Evolutionary conservation across 2,888 invertebrate genomes (phyloP), one percentile per base, ranked within the genome.

Genomic region (Caenorhabditis angaria): DNA sequence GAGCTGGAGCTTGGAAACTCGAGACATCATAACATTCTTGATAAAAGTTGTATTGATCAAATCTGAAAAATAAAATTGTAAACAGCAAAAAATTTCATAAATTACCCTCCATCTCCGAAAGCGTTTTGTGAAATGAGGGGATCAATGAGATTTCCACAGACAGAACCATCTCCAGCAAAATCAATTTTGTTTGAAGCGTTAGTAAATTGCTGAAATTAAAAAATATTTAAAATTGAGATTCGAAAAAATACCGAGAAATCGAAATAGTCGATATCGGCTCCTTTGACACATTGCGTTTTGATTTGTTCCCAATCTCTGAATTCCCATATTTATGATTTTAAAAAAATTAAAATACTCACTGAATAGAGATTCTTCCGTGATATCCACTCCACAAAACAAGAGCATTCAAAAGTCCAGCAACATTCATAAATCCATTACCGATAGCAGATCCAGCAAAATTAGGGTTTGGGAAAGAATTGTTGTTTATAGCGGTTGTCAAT

Each of bases 381-480:
- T 83, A 83, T 41, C 79, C 78, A 41, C 80, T 76, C 82, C 84
- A 86, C 14, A 82, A 64, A 20, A 84, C 74, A 14, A 85, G 70
- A 10, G 86, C 76, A 67, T 85, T 84, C 41, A 78, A 67, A 50
- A 87, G 77, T 22, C 75, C 63, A 14, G 56, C 56, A 14, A 83
- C 80, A 69, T 84, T 77, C 83, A 87, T 80, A 66, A 87, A 84
- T 18, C 86, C 86, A 67, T 86, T 86, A 60, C 86, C 86, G 60
- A 87, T 85, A 0, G 87, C 86, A 8, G 84, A 74, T 41, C 86
- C 86, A 78, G 79, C 61, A 51, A 80, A 83, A 60, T 82, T 81
- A n/a, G 59, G 68, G 48, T 81, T 82, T 1, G 80, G 78, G 68
- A 82, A 82, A 48, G 65, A 62, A 14, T 47, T 51, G n/a, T 54